Percentiles rank a stretch among this genome's conserved stretches.
Conservation (phyloP, 1,140 invertebrate genomes). For the Phymorhynchus buccinoides region DNA sequence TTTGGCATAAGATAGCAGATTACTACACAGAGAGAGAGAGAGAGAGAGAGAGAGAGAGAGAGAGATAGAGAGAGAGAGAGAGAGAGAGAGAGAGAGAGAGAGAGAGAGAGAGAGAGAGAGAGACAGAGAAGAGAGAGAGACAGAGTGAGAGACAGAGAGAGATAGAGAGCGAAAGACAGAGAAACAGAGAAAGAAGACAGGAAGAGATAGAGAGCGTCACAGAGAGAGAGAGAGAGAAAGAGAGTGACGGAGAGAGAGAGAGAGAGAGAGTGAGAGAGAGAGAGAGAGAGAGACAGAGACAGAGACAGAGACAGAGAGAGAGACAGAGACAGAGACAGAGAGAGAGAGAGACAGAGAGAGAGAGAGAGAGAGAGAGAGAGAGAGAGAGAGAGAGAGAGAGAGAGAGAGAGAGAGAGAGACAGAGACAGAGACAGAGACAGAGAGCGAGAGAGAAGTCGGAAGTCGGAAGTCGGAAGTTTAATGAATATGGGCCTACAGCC, state of each 20-base stretch:
- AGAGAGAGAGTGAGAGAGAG: constrained; percentile 19
- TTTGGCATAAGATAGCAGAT: too few relatives aligned
- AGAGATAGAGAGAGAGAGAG: too few relatives aligned
- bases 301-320: neutral
- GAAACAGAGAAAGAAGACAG: neutral
- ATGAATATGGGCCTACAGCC: too few relatives aligned
- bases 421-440: neutral
- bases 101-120: constrained; percentile 27
- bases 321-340: neutral
- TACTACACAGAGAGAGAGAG: too few relatives aligned
- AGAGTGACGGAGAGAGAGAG: neutral
- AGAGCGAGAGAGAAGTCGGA: neutral
- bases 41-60: too few relatives aligned
- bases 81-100: neutral
- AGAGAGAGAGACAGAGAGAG: neutral
- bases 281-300: constrained; percentile 18
- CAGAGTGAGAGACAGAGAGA: constrained; percentile 5
- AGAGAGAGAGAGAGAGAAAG: neutral
- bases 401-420: neutral
- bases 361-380: neutral
- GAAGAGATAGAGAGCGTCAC: neutral
- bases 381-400: neutral
- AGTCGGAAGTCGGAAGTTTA: too few relatives aligned
- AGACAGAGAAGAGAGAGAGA: constrained; percentile 1
- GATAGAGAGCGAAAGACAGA: neutral